Evolutionary conservation across 2,888 invertebrate species (phyloP), one percentile per base, ranked within the genome.

Genomic region (Halictus ligatus): DNA sequence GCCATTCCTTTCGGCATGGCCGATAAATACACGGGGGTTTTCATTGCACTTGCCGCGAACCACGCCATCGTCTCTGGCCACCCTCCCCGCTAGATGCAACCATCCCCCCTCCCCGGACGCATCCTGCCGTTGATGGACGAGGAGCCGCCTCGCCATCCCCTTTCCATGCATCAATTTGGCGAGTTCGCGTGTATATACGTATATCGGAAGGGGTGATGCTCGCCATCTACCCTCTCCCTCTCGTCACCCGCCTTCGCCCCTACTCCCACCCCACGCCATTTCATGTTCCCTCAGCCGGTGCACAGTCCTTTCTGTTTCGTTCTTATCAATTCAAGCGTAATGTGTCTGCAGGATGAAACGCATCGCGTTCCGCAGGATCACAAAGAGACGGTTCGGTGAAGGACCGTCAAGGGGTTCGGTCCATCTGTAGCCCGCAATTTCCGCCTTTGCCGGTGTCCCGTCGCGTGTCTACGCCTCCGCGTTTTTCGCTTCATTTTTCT

Each of bases 91-190:
- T 48, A 15, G 64, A 12, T 80, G 84, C 85, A 84, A 64, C 85
- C 80, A 71, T 40, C 80, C 84, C 80, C 69, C 13, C 46, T 2
- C 12, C 12, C 58, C 21, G 25, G 67, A 73, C 82, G 64, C 54
- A 78, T 60, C 75, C 80, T 87, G 74, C 72, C 83, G 89, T 89
- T 92, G 92, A 92, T 91, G 91, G 90, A 91, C 89, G 91, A 88
- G 89, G 87, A 89, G 87, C 88, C 84, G 82, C 85, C 60, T 71
- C 81, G 69, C 75, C 81, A 79, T 83, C 84, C 89, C 89, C 84
- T 74, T 84, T 88, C 88, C 81, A 87, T 91, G 88, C 92, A 89
- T 92, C 91, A 90, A 89, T 89, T 89, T 88, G 86, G 88, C 89
- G 87, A 88, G 87, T 89, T 89, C 84, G 80, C 88, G 83, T 81